Base-by-base conservation (phyloP, 2,888 invertebrate species). In the Caenorhabditis sulstoni region DNA sequence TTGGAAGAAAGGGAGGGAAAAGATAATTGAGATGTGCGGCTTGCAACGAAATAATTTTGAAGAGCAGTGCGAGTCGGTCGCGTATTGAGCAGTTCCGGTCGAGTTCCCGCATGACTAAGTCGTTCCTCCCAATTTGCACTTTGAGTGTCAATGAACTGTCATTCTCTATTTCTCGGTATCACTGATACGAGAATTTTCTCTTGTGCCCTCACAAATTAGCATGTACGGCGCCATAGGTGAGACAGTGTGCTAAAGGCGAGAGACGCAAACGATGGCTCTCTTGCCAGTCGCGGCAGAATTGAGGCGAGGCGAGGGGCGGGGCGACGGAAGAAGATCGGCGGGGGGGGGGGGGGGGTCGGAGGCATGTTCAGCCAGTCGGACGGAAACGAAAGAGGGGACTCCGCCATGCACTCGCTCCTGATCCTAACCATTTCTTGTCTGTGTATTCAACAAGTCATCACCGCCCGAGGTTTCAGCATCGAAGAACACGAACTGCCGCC, bases 341-440 rank as follows among this genome's bases (percentile, higher is more conserved):
- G 49, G n/a, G n/a, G n/a, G n/a, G n/a, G n/a, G n/a, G n/a, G 62
- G 71, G 61, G 67, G 53, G 55, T 62, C 35, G 57, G 62, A 29
- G 29, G 61, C 49, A 62, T 76, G 68, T 68, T 76, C 68, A 68
- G 62, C 52, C 62, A 64, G 55, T 68, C 58, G 62, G 62, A 59
- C 74, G 61, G 61, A 74, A 59, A 61, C 58, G 65, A 73, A 64
- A 64, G 29, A 39, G 73, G n/a, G 41, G 23, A 29, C 39, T 44
- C 39, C 64, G 64, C 64, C 64, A 73, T 73, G 73, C 73, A 64
- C 73, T 58, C 64, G 49, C 64, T 66, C 53, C 74, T 64, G 64
- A 73, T 73, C 57, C 41, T 73, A 49, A 58, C 49, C 5, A 44
- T 20, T 50, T 35, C 39, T 45, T 64, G 49, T 44, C 41, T 65